Evolutionary conservation across 2,797 vertebrate genomes (phyloP).

Genomic region (Aulostomus chinensis): DNA sequence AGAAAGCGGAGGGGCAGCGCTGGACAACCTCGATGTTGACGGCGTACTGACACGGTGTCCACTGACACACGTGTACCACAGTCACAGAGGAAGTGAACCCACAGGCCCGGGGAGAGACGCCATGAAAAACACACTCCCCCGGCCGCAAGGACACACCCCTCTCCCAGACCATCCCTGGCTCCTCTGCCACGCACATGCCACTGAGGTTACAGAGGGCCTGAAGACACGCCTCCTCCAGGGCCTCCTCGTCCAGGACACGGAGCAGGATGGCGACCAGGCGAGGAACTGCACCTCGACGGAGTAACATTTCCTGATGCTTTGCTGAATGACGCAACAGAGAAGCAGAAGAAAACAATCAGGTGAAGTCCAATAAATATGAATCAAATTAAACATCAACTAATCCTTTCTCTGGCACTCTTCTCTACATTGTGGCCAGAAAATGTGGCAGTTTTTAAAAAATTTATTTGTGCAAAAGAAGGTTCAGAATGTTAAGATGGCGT

Average conservation of each 20-base stretch:
- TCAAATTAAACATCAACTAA: too few species aligned
- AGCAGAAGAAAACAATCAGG: background rate
- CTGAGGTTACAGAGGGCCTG: constrained; percentile 87
- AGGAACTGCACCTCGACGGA: constrained; percentile 81
- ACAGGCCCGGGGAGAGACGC: constrained; percentile 54
- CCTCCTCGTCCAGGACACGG: constrained; percentile 75
- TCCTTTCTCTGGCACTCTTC: too few species aligned
- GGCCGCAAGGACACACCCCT: constrained; percentile 43
- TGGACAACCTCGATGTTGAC: constrained; percentile 76
- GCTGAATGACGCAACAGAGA: constrained; percentile 56
- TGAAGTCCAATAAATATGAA: too few species aligned
- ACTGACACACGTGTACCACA: constrained; percentile 65
- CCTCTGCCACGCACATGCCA: constrained; percentile 75
- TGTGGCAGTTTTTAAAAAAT: too few species aligned
- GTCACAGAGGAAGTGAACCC: constrained; percentile 70
- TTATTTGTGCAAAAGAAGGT: too few species aligned
- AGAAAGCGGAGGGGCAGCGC: constrained; percentile 74
- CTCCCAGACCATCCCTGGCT: constrained; percentile 73
- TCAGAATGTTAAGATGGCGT: too few species aligned
- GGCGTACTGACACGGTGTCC: constrained; percentile 62
- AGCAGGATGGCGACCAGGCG: constrained; percentile 82
- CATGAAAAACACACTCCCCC: constrained; percentile 67
- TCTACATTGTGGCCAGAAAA: too few species aligned
- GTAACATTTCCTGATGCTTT: constrained; percentile 82
- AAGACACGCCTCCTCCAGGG: constrained; percentile 81